A percentile compares a stretch with the other conserved stretches of the same genome.
Conservation (phyloP, 2,113 vertebrate genomes). For the Hemibagrus wyckioides region DNA sequence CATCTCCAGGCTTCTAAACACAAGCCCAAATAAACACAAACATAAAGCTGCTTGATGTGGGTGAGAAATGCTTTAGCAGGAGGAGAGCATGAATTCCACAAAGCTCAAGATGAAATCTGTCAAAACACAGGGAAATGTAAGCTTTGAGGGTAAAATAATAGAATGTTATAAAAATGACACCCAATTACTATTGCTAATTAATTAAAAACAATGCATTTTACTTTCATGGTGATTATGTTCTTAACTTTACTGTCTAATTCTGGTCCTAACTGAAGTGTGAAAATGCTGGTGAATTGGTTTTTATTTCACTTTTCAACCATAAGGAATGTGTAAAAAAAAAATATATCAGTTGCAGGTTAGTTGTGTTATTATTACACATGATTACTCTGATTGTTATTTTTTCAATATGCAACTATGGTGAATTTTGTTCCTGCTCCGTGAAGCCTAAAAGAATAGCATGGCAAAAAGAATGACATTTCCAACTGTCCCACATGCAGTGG, state of each 20-base stretch:
- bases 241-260: not conserved
- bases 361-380: not conserved
- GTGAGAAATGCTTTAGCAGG: slow-evolving; percentile 1
- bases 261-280: not conserved
- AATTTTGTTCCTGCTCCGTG: not conserved
- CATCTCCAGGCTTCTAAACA: slow-evolving; percentile 7
- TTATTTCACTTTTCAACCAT: not conserved
- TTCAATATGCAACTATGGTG: not conserved
- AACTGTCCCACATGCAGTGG: not conserved
- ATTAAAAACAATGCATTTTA: not conserved
- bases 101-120: not conserved
- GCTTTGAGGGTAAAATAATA: not conserved
- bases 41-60: slow-evolving; percentile 8
- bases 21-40: slow-evolving; percentile 30
- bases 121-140: not conserved
- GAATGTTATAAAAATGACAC: not conserved
- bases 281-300: not conserved
- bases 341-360: not conserved
- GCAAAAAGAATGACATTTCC: not conserved
- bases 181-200: not conserved
- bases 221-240: not conserved
- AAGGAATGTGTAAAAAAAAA: not conserved
- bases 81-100: not conserved
- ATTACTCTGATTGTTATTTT: too few relatives aligned
- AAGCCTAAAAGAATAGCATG: not conserved